A percentile compares a stretch with the other conserved stretches of the same genome.
Evolutionary conservation across 2,113 vertebrate species (phyloP).

Genomic region (Callocephalon fimbriatum): DNA sequence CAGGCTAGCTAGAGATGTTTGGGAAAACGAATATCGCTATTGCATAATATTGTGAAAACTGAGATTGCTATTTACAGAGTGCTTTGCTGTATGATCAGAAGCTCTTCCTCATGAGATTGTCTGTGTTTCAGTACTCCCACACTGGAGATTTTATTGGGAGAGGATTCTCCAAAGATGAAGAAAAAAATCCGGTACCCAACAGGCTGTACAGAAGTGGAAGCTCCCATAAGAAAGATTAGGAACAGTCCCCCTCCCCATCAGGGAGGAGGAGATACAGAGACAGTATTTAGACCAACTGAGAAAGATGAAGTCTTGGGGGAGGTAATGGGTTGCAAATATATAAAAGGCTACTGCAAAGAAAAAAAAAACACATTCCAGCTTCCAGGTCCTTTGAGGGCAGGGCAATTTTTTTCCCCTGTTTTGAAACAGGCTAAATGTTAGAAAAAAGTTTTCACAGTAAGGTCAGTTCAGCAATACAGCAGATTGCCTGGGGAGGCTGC

Average conservation of each 20-base stretch:
- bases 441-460: not conserved
- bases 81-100: not conserved
- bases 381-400: not conserved
- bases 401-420: not conserved
- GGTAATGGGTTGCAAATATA: not conserved
- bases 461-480: not conserved
- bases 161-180: not conserved
- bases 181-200: not conserved
- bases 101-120: not conserved
- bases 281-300: not conserved
- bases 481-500: not conserved
- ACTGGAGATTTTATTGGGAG: not conserved
- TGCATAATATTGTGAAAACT: constrained; percentile 45
- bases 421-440: not conserved
- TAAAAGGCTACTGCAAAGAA: not conserved
- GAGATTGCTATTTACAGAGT: constrained; percentile 50
- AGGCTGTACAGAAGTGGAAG: not conserved
- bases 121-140: constrained; percentile 23
- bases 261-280: not conserved
- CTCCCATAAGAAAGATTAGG: not conserved
- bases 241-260: not conserved
- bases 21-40: constrained; percentile 33
- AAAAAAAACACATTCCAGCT: not conserved
- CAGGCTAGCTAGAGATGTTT: constrained; percentile 2
- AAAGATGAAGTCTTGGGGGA: not conserved